Evolutionary conservation across 2,888 invertebrate species (phyloP).

Genomic region (Drosophila quasianomalipes): DNA sequence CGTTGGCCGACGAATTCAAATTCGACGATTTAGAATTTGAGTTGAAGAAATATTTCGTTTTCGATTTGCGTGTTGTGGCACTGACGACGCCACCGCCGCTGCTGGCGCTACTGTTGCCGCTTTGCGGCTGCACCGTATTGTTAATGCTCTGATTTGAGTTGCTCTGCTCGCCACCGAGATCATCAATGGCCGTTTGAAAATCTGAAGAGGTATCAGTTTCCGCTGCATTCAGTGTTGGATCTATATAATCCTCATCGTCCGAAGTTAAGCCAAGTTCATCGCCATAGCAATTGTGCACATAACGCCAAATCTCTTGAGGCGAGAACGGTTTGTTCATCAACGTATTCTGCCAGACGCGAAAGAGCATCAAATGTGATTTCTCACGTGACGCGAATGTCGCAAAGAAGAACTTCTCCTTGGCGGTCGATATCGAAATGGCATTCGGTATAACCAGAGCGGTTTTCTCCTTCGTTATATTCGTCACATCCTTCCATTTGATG

Average conservation of each 20-base stretch:
- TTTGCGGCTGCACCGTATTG: slow-evolving; percentile 48
- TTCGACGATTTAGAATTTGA: slow-evolving; percentile 69
- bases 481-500: slow-evolving; percentile 95
- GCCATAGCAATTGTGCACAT: slow-evolving; percentile 97
- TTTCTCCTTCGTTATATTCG: slow-evolving; percentile 97
- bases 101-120: slow-evolving; percentile 76
- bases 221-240: slow-evolving; percentile 85
- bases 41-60: slow-evolving; percentile 76
- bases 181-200: slow-evolving; percentile 74
- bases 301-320: slow-evolving; percentile 94
- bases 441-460: slow-evolving; percentile 98
- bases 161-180: slow-evolving; percentile 65
- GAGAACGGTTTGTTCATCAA: slow-evolving; percentile 95
- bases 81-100: slow-evolving; percentile 68
- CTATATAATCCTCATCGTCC: slow-evolving; percentile 94
- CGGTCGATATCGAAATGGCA: slow-evolving; percentile 94
- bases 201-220: slow-evolving; percentile 73
- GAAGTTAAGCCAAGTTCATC: slow-evolving; percentile 96
- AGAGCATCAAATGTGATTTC: slow-evolving; percentile 97
- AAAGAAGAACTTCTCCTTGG: slow-evolving; percentile 95
- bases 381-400: slow-evolving; percentile 97
- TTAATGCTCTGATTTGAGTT: slow-evolving; percentile 51
- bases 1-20: slow-evolving; percentile 73
- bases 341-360: slow-evolving; percentile 98
- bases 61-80: slow-evolving; percentile 64